These are phyloP conservation scores for Phoxinus dragarum DNA, from an alignment of 2,797 vertebrate species.

Conservation along the genomic window DNA sequence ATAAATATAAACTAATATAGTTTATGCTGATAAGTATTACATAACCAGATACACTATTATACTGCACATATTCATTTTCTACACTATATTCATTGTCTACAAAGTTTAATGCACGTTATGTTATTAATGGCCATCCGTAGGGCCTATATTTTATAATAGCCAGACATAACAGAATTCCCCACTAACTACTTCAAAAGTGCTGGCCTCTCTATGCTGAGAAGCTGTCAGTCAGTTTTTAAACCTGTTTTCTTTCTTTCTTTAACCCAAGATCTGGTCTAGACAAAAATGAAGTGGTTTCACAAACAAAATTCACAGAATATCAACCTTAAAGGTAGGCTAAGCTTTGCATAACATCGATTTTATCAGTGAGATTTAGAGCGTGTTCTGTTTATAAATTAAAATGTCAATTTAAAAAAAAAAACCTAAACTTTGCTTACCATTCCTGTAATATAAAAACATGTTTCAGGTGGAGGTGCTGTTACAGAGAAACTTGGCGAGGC, in stretches of 20 bases:
- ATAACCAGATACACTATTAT: not conserved
- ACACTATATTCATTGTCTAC: not conserved
- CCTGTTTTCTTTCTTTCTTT: not conserved
- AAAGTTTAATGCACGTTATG: not conserved
- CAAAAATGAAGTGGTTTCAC: not conserved
- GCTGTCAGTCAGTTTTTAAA: not conserved
- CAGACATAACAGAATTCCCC: not conserved
- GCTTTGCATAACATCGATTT: no score
- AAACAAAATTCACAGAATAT: not conserved
- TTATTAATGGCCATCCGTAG: not conserved
- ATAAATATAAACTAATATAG: no score
- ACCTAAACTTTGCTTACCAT: not conserved
- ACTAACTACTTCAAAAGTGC: not conserved
- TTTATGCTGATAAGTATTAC: not conserved
- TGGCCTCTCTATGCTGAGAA: not conserved
- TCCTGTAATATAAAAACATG: slow-evolving; percentile 13
- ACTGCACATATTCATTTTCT: not conserved
- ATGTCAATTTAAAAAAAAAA: not conserved
- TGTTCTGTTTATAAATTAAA: not conserved
- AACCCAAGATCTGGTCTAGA: not conserved
- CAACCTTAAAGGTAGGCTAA: not conserved
- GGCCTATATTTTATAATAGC: not conserved
- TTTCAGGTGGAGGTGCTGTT: slow-evolving; percentile 33
- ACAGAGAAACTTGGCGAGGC: not conserved
- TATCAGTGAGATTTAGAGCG: not conserved